These are phyloP conservation scores for Camelus dromedarius DNA, from an alignment of 2,113 vertebrate species.

Conservation along the genomic window DNA sequence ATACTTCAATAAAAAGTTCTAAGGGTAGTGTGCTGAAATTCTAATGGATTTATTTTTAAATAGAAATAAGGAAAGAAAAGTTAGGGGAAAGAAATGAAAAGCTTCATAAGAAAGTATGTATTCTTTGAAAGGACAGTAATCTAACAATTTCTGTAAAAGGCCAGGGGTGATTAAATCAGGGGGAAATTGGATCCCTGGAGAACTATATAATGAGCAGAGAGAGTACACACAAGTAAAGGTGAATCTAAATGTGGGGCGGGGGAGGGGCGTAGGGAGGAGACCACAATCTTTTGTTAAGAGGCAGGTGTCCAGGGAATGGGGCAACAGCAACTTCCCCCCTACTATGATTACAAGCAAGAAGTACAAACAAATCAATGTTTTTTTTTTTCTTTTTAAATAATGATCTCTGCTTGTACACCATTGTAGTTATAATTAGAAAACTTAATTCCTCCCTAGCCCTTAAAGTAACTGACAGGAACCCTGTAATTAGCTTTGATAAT, in stretches of 20 bases:
- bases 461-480: conserved; percentile 42
- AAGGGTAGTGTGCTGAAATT: not conserved
- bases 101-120: not conserved
- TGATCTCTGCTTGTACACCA: conserved; percentile 71
- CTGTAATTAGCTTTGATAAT: conserved; percentile 68
- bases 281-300: conserved; percentile 57
- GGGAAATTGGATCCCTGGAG: conserved; percentile 66
- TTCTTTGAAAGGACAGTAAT: conserved; percentile 56
- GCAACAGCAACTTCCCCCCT: not conserved
- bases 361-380: conserved; percentile 68
- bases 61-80: conserved; percentile 55
- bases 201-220: conserved; percentile 62
- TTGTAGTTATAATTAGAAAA: conserved; percentile 73
- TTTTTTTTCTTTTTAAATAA: conserved; percentile 70
- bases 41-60: not conserved
- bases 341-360: conserved; percentile 53
- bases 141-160: conserved; percentile 63
- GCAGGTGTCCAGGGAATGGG: conserved; percentile 72
- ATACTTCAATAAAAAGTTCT: not conserved
- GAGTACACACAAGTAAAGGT: conserved; percentile 69
- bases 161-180: conserved; percentile 57
- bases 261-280: conserved; percentile 33
- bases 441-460: not conserved
- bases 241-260: conserved; percentile 53
- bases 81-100: not conserved